These are phyloP conservation scores for Brachyopa scutellaris DNA, from an alignment of 2,888 invertebrate genomes.

Conservation along the genomic window DNA sequence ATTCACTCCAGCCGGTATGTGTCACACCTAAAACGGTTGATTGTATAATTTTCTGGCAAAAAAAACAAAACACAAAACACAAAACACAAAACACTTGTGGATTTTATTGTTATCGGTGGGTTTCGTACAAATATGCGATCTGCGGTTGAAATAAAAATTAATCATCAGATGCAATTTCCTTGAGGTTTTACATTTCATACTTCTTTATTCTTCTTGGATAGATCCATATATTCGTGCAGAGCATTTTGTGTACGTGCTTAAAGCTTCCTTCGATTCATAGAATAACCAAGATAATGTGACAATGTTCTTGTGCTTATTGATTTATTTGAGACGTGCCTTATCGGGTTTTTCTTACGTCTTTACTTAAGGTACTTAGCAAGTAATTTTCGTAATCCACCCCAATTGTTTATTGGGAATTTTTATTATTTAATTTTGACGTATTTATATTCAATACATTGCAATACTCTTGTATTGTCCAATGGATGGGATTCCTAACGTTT, in stretches of 20 bases:
- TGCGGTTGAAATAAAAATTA: background rate
- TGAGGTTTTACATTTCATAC: background rate
- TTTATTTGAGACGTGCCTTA: no score
- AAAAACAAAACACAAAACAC: background rate
- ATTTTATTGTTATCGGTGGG: background rate
- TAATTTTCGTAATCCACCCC: no score
- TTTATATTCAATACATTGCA: no score
- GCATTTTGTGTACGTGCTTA: background rate
- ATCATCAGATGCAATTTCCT: slow-evolving; percentile 8
- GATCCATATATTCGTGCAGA: background rate
- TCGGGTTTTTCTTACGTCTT: no score
- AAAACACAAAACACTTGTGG: background rate
- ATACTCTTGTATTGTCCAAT: no score
- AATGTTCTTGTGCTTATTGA: background rate
- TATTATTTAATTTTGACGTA: no score
- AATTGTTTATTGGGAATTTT: no score
- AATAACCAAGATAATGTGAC: background rate
- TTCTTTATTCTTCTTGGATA: background rate
- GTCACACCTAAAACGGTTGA: background rate
- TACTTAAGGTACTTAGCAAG: no score
- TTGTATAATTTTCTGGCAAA: background rate
- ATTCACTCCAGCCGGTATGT: background rate
- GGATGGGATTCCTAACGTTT: no score
- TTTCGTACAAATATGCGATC: background rate
- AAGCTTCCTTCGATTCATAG: background rate